Evolutionary conservation across 23 tunicate genomes (phyloP).

Genomic region (Ascidia mentula): DNA sequence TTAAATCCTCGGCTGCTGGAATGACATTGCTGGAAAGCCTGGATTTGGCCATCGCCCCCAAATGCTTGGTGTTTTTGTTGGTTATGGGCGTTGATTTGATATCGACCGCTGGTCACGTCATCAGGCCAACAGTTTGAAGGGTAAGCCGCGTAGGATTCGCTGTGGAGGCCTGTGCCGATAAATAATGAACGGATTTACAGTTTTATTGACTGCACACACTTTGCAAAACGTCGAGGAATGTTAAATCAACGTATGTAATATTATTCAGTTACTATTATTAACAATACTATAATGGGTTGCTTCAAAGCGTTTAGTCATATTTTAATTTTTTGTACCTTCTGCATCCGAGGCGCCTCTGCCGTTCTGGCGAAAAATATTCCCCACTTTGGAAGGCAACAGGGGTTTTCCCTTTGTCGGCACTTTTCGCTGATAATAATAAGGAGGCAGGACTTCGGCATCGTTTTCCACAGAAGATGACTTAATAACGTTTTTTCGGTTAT

Average conservation of each 20-base stretch:
- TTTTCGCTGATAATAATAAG: slow-evolving; percentile 17
- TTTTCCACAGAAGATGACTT: neutral
- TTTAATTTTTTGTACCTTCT: neutral
- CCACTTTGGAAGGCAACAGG: neutral
- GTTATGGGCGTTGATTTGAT: neutral
- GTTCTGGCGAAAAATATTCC: neutral
- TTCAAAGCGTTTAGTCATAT: no score
- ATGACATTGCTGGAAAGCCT: neutral
- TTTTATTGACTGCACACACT: neutral
- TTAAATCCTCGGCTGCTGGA: neutral
- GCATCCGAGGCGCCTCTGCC: neutral
- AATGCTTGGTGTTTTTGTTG: neutral
- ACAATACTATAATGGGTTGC: neutral
- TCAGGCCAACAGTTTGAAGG: neutral
- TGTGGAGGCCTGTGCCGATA: neutral
- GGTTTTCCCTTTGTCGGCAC: neutral
- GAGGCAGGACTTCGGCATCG: slow-evolving; percentile 10
- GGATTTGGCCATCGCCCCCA: neutral
- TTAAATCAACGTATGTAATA: neutral
- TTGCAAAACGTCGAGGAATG: neutral
- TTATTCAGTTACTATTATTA: neutral
- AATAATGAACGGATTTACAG: neutral
- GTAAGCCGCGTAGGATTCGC: neutral
- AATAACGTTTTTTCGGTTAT: neutral
- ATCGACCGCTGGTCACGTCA: neutral